Evolutionary conservation across 2,888 invertebrate genomes (phyloP).

Genomic region (Agrenia bidenticulata): DNA sequence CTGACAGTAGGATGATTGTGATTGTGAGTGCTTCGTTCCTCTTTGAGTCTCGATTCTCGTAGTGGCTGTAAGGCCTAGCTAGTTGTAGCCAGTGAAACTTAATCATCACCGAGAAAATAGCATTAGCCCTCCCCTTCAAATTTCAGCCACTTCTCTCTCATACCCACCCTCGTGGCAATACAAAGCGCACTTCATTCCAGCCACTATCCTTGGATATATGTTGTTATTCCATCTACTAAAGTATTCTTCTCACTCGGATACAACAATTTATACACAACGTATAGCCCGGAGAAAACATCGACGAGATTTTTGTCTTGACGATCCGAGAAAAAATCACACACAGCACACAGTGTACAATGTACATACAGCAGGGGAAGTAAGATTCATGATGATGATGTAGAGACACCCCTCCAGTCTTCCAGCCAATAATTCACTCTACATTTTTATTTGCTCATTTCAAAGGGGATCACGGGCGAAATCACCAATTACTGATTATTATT

Average conservation of each 20-base stretch:
- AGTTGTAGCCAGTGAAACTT: slow-evolving; percentile 6
- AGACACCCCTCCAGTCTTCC: neutral
- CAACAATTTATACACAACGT: no score
- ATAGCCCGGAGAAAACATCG: no score
- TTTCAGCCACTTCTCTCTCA: slow-evolving; percentile 16
- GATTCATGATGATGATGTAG: no score
- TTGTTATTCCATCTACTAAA: slow-evolving; percentile 32
- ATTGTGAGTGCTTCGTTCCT: no score
- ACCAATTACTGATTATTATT: slow-evolving; percentile 52
- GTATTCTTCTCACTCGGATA: neutral
- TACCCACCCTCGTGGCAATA: slow-evolving; percentile 4
- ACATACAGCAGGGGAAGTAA: no score
- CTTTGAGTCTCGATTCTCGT: no score
- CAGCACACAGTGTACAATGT: no score
- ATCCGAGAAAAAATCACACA: no score
- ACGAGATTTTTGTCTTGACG: no score
- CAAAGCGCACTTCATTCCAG: slow-evolving; percentile 10
- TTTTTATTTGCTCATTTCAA: slow-evolving; percentile 31
- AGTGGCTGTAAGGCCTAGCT: neutral
- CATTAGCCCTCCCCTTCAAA: slow-evolving; percentile 13
- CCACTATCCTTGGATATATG: slow-evolving; percentile 19
- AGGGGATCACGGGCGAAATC: slow-evolving; percentile 49
- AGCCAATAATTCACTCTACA: slow-evolving; percentile 34
- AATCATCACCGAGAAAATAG: slow-evolving; percentile 18
- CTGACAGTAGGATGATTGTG: no score